A percentile compares a stretch with the other conserved stretches of the same genome.
phyloP scores from a whole-genome alignment of 2,797 vertebrate species.

The Liasis olivaceus region DNA sequence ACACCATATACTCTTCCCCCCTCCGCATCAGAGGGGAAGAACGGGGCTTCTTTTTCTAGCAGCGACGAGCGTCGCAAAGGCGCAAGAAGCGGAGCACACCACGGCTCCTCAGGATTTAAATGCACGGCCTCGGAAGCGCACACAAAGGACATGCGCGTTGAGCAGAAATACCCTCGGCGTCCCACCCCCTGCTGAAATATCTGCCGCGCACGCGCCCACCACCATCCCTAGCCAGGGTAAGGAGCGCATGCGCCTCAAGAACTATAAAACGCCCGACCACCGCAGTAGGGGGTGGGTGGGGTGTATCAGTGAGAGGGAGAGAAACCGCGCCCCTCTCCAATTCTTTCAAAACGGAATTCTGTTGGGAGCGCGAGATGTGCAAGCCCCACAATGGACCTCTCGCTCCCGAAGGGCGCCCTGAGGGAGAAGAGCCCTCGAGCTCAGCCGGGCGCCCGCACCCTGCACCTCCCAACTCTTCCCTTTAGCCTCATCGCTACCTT shows the following conservation, averaged over 20 bases:
- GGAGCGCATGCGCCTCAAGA: conserved; percentile 51
- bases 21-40: not conserved
- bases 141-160: not conserved
- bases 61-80: not conserved
- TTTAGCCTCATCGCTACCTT: not conserved
- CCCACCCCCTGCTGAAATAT: not conserved
- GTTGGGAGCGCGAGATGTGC: not conserved
- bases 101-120: not conserved
- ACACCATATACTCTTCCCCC: not conserved
- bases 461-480: not conserved
- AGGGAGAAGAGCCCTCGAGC: not conserved
- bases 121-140: not conserved
- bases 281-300: not conserved
- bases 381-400: conserved; percentile 14
- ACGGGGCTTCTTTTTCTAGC: not conserved
- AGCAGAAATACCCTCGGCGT: fast-evolving
- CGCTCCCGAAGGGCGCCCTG: not conserved
- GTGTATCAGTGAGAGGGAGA: not conserved
- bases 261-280: conserved; percentile 31
- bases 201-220: not conserved
- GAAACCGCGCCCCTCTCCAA: not conserved
- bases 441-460: fast-evolving
- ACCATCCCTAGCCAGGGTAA: not conserved
- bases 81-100: not conserved
- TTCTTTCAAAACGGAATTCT: not conserved